Evolutionary conservation across 1,140 invertebrate species (phyloP), one percentile per base, ranked within the genome.

Genomic region (Idris sp.): DNA sequence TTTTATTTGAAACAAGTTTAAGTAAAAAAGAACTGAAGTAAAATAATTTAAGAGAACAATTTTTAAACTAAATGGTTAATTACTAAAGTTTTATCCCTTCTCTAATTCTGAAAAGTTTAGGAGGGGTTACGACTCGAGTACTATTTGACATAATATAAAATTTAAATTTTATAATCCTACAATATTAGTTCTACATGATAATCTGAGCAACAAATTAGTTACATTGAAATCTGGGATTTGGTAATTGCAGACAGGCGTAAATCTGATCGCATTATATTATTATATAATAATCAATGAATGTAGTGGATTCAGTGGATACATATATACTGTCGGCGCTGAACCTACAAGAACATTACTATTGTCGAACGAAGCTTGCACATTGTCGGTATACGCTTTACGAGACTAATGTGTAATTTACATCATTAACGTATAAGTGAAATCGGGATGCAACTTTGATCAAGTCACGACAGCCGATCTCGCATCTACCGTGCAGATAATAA

Each of bases 211-310:
- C 7, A 19, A 15, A 31, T 61, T 35, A 49, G 8, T 46, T 30
- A 10, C 26, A 49, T 49, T 49, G 44, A 62, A 49, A 31, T 49
- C 49, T 33, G 26, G 25, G 5, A n/a, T n/a, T n/a, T n/a, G n/a
- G n/a, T n/a, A n/a, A n/a, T n/a, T n/a, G n/a, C n/a, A n/a, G n/a
- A 53, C 22, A 18, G 14, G 59, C 38, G 30, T 44, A 69, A 65
- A 46, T 22, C 25, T 36, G 14, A 51, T 49, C 53, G 35, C 44
- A 51, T 68, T 68, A 43, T 58, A 30, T 35, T n/a, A n/a, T n/a
- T 43, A 43, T 68, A 51, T 68, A 58, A 68, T 68, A 68, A 68
- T 68, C 64, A 56, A 48, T 56, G n/a, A n/a, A n/a, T n/a, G n/a
- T n/a, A n/a, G 40, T 22, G 19, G 41, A 56, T 41, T 56, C 18